Evolutionary conservation across 2,113 vertebrate species (phyloP).

Genomic region (Leptobrachium ailaonicum): DNA sequence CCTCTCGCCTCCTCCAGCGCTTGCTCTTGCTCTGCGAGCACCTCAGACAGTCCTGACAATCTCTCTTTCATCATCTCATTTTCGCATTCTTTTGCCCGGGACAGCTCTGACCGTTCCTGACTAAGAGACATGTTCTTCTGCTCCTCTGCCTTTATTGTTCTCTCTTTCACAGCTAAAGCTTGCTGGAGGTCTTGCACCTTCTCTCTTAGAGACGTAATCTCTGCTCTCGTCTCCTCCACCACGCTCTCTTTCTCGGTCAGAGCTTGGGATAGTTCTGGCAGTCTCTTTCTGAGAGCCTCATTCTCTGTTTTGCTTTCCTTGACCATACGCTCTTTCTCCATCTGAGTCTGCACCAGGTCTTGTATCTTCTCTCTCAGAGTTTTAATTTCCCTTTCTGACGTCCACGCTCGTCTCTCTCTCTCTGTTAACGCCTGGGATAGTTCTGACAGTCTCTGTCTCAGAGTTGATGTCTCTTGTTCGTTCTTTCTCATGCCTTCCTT

Average conservation of each 20-base stretch:
- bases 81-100: background rate
- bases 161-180: no score
- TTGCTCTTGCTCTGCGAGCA: conserved; percentile 34
- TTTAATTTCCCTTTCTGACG: conserved; percentile 29
- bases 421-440: background rate
- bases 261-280: conserved; percentile 4
- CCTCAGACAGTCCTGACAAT: background rate
- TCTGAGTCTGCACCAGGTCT: conserved; percentile 12
- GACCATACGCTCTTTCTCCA: conserved; percentile 19
- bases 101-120: background rate
- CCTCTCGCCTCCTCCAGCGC: conserved; percentile 37
- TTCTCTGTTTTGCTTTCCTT: background rate
- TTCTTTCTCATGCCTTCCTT: background rate
- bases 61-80: background rate
- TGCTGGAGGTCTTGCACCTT: background rate
- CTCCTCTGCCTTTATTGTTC: no score
- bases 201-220: conserved; percentile 54
- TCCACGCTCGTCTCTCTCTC: background rate
- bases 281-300: background rate
- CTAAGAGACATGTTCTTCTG: no score
- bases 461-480: no score
- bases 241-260: background rate
- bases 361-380: background rate
- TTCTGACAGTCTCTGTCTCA: no score
- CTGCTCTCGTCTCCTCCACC: conserved; percentile 42